Percentiles rank a stretch among this genome's conserved stretches.
Conservation (phyloP, 2,888 invertebrate species). For the Eupelmus urozonus region DNA sequence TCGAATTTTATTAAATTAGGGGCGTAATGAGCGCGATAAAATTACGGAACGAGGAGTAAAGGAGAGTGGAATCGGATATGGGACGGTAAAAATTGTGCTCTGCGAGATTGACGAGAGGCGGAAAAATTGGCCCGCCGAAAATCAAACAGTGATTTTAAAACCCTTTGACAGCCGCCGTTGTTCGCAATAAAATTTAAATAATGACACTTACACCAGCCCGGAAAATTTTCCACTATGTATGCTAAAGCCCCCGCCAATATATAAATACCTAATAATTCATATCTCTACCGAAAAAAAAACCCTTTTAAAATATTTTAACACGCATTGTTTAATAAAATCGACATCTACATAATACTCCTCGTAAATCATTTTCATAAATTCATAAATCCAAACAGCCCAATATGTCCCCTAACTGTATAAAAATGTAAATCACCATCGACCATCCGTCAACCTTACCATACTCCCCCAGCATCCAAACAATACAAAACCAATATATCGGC, state of each 20-base stretch:
- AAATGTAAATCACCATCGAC: neutral
- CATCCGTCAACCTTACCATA: neutral
- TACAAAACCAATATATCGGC: neutral
- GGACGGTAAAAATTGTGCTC: too few species aligned
- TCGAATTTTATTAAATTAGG: too few species aligned
- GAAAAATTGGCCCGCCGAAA: too few species aligned
- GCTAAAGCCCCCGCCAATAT: neutral
- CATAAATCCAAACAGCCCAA: neutral
- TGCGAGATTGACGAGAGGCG: too few species aligned
- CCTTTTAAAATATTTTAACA: conserved; percentile 2
- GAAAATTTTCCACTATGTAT: neutral
- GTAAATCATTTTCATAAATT: neutral
- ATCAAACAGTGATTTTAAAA: too few species aligned
- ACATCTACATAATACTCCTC: neutral
- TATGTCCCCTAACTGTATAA: neutral
- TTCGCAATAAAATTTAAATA: neutral
- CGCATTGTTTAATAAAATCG: neutral
- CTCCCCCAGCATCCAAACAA: neutral
- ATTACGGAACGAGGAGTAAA: too few species aligned
- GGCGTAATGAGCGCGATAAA: too few species aligned
- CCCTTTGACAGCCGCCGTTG: too few species aligned
- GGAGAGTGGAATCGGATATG: too few species aligned
- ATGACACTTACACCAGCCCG: neutral
- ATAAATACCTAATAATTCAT: neutral
- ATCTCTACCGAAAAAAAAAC: neutral